phyloP scores from a whole-genome alignment of 2,888 invertebrate genomes.

The Lasioglossum morio region DNA sequence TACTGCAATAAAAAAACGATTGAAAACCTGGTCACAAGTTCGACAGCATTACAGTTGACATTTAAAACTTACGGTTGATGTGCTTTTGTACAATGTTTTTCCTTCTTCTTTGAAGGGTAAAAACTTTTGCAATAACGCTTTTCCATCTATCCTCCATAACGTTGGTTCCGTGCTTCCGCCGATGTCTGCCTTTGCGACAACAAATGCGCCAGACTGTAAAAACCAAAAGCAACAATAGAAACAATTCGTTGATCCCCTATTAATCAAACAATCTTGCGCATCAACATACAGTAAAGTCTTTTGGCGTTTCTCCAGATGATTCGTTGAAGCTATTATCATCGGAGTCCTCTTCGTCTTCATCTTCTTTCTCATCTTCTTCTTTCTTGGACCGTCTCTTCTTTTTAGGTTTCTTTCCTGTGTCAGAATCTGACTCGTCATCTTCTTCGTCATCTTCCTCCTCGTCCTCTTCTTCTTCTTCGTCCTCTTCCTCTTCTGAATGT shows the following conservation, averaged over 20 bases:
- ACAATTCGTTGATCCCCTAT: neutral
- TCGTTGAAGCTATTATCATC: conserved; percentile 81
- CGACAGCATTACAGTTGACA: neutral
- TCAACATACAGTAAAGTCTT: conserved; percentile 81
- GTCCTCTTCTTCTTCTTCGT: conserved; percentile 81
- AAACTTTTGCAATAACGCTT: conserved; percentile 87
- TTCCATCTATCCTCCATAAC: conserved; percentile 88
- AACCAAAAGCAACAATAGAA: conserved; percentile 45
- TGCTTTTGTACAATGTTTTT: conserved; percentile 85
- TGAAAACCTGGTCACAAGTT: neutral
- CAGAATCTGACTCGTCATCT: conserved; percentile 81
- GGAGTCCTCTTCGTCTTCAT: conserved; percentile 82
- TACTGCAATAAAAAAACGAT: conserved; percentile 79
- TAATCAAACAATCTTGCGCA: neutral
- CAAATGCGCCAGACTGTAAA: conserved; percentile 86
- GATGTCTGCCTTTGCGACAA: conserved; percentile 86
- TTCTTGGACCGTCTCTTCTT: conserved; percentile 79
- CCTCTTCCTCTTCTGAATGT: conserved; percentile 82
- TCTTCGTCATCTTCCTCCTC: conserved; percentile 82
- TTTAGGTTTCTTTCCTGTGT: conserved; percentile 79
- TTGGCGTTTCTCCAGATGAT: conserved; percentile 80
- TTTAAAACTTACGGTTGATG: conserved; percentile 84
- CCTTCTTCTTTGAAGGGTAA: conserved; percentile 86
- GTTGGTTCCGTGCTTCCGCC: conserved; percentile 85
- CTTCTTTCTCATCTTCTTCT: conserved; percentile 82